Percentiles rank a stretch among this genome's conserved stretches.
These are phyloP conservation scores for Lagria hirta DNA, from an alignment of 2,888 invertebrate species.

Conservation along the genomic window DNA sequence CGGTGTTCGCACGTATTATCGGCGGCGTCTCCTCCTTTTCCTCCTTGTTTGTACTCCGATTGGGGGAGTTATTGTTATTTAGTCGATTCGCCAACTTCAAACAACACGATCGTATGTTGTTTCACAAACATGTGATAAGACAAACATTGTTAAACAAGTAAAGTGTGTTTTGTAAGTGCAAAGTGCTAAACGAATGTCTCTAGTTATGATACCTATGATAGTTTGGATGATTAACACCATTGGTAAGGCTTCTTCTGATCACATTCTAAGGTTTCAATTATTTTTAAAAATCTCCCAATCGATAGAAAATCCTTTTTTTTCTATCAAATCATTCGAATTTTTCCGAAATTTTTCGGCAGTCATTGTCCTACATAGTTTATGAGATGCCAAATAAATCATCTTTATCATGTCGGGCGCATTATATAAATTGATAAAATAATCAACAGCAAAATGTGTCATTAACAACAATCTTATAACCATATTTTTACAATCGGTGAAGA, in stretches of 20 bases:
- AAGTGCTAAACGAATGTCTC: conserved; percentile 8
- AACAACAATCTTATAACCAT: too few relatives aligned
- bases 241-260: conserved; percentile 21
- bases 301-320: too few relatives aligned
- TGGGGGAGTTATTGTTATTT: conserved; percentile 14
- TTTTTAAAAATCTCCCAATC: too few relatives aligned
- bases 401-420: too few relatives aligned
- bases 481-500: too few relatives aligned
- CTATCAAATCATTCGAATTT: too few relatives aligned
- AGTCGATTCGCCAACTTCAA: conserved; percentile 18
- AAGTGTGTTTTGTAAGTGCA: conserved; percentile 14
- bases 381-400: too few relatives aligned
- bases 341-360: too few relatives aligned
- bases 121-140: conserved; percentile 27
- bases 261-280: too few relatives aligned
- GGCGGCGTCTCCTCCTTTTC: conserved; percentile 5
- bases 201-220: conserved; percentile 21
- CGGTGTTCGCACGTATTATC: conserved; percentile 10
- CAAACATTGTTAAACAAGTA: conserved; percentile 21
- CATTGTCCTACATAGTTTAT: too few relatives aligned
- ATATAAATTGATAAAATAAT: too few relatives aligned
- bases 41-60: conserved; percentile 15
- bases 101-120: conserved; percentile 20
- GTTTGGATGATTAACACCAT: conserved; percentile 19
- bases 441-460: too few relatives aligned